Percentiles rank a stretch among this genome's conserved stretches.
Conservation (phyloP, 2,113 vertebrate species). For the Tylochromis polylepis region DNA sequence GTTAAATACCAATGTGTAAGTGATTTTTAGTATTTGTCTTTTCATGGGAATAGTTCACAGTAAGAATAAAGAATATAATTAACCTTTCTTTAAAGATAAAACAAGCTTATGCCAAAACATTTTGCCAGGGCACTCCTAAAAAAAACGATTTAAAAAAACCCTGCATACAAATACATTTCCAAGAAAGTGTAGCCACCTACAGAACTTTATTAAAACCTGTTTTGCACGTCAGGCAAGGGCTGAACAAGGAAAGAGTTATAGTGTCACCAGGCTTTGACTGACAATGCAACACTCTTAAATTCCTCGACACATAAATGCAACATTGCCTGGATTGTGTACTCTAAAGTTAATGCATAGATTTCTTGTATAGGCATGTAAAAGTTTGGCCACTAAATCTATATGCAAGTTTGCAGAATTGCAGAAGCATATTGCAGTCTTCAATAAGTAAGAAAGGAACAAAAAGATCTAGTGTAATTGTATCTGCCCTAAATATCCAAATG, state of each 20-base stretch:
- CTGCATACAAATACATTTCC: background rate
- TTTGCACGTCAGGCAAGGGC: background rate
- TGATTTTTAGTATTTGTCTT: background rate
- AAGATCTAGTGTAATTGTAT: background rate
- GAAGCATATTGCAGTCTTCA: slow-evolving; percentile 21
- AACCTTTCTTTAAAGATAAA: background rate
- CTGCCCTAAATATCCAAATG: background rate
- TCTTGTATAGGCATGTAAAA: background rate
- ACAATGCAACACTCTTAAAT: background rate
- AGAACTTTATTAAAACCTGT: background rate
- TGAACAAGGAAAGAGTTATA: background rate
- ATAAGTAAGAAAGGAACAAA: background rate
- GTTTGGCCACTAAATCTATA: background rate
- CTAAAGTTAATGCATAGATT: background rate
- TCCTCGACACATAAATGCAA: background rate
- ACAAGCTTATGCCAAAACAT: background rate
- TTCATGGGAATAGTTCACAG: background rate
- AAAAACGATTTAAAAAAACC: fast-evolving
- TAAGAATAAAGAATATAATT: background rate
- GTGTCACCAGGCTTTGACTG: fast-evolving
- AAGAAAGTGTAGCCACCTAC: background rate
- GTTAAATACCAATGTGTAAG: background rate
- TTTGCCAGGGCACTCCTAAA: background rate
- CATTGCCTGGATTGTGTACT: background rate
- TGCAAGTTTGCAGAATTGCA: background rate